Percentiles rank a stretch among this genome's conserved stretches.
Evolutionary conservation across 2,797 vertebrate species (phyloP).

Genomic region (Choloepus didactylus): DNA sequence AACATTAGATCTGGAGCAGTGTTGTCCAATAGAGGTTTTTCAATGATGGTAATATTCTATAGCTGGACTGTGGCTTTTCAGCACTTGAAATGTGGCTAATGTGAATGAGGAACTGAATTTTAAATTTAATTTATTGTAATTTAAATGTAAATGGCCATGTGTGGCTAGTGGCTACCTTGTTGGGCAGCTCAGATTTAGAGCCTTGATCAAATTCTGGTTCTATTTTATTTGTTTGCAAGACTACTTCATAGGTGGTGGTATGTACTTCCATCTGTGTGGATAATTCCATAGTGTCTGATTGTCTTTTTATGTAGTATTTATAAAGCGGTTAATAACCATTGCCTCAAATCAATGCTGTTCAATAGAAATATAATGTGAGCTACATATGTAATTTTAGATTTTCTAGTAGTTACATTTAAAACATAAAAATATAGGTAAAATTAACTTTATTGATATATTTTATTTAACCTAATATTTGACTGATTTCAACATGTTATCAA

Average conservation of each 20-base stretch:
- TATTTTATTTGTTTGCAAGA: constrained; percentile 28
- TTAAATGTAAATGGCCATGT: neutral
- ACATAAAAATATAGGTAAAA: neutral
- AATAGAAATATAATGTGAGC: neutral
- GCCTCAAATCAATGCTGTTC: neutral
- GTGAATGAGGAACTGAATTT: constrained; percentile 31
- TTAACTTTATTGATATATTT: neutral
- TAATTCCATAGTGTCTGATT: neutral
- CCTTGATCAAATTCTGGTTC: neutral
- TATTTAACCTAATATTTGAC: neutral
- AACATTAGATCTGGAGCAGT: neutral
- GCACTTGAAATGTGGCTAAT: neutral
- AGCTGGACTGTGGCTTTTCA: neutral
- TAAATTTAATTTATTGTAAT: neutral
- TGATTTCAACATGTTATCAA: neutral
- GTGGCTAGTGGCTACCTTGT: neutral
- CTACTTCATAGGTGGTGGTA: neutral
- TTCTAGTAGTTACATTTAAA: neutral
- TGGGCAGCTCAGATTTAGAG: neutral
- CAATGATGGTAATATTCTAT: neutral
- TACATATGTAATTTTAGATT: constrained; percentile 25
- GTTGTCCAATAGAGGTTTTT: neutral
- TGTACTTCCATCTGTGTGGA: neutral
- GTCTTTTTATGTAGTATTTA: constrained; percentile 26
- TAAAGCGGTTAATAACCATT: constrained; percentile 24